Conservation (phyloP, 2,888 invertebrate species). For the Dryadula phaetusa region DNA sequence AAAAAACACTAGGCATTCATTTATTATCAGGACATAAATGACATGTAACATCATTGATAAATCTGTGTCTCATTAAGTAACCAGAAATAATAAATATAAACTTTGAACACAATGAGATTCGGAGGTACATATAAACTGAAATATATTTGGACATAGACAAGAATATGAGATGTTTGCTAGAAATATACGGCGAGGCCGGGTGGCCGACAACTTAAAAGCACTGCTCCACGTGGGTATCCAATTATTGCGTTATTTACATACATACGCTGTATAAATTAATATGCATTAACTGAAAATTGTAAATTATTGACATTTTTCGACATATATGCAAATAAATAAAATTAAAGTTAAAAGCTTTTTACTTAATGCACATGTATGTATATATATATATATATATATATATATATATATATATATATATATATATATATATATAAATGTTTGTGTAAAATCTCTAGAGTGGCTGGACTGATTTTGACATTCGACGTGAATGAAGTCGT, state of each 20-base stretch:
- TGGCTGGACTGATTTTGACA: too few relatives aligned
- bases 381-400: too few relatives aligned
- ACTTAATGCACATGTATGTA: too few relatives aligned
- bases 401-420: too few relatives aligned
- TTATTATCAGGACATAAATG: constrained; percentile 49
- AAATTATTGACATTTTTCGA: constrained; percentile 19
- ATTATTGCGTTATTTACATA: constrained; percentile 53
- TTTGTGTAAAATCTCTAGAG: too few relatives aligned
- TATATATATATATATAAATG: too few relatives aligned
- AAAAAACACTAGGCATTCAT: constrained; percentile 42
- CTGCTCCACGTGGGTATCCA: constrained; percentile 59
- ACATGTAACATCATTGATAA: constrained; percentile 47
- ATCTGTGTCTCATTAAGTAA: constrained; percentile 50
- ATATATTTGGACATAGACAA: constrained; percentile 43
- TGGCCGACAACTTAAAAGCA: constrained; percentile 54
- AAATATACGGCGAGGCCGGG: constrained; percentile 55
- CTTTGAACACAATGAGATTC: constrained; percentile 11
- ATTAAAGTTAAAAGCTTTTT: too few relatives aligned
- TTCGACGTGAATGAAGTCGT: too few relatives aligned
- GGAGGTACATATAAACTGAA: constrained; percentile 26
- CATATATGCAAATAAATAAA: too few relatives aligned
- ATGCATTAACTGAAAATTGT: not conserved
- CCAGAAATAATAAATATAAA: constrained; percentile 30
- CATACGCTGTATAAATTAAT: constrained; percentile 29
- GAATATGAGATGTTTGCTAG: constrained; percentile 46